Conservation (phyloP, 2,113 vertebrate genomes). For the Opisthocomus hoazin region DNA sequence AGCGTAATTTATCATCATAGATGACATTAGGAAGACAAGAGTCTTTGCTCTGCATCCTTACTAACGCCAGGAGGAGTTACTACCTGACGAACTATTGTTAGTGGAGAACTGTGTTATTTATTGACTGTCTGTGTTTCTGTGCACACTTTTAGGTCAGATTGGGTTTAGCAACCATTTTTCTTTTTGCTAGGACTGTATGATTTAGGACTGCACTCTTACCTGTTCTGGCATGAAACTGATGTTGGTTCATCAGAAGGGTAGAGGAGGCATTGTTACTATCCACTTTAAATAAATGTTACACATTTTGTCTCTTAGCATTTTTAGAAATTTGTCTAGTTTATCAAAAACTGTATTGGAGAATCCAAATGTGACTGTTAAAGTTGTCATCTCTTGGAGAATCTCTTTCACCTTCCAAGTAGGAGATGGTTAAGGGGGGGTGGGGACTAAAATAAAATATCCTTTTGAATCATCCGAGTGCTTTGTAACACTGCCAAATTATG, state of each 20-base stretch:
- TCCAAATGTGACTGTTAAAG: neutral
- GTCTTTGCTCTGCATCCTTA: neutral
- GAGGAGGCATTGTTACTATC: neutral
- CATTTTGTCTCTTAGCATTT: neutral
- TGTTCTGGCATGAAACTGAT: neutral
- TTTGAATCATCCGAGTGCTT: neutral
- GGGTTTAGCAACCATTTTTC: neutral
- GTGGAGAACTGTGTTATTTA: neutral
- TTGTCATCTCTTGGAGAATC: neutral
- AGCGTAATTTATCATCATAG: neutral
- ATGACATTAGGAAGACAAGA: neutral
- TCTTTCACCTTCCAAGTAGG: neutral
- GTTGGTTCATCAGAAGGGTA: neutral
- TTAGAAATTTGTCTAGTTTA: neutral
- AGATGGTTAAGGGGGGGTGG: neutral
- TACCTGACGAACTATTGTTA: neutral
- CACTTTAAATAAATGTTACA: neutral
- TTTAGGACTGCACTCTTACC: neutral
- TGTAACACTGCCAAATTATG: neutral
- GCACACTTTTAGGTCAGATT: neutral
- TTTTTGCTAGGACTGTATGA: neutral
- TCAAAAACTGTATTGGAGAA: neutral
- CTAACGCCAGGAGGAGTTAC: neutral
- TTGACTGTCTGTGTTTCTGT: neutral
- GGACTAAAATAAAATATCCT: neutral